Evolutionary conservation across 2,113 vertebrate species (phyloP), one percentile per base, ranked within the genome.

Genomic region (Notarius quadriscutis): DNA sequence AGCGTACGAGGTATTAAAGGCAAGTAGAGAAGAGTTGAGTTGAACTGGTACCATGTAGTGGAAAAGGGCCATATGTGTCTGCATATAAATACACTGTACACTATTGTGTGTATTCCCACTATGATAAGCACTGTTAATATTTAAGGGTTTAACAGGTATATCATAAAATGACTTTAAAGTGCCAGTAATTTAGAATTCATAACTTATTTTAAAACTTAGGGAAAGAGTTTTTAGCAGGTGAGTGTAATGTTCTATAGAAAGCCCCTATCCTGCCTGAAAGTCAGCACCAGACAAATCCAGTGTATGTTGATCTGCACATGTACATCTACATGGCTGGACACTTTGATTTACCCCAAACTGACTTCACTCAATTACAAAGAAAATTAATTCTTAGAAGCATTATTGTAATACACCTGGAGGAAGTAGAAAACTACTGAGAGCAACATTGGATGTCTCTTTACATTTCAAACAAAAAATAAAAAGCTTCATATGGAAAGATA

Each of bases 211-310:
- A 22, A 86, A 84, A 71, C n/a, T 8, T 51, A 69, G 50, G 50
- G 9, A 83, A 60, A 69, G 58, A 9, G 15, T 89, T 55, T 71
- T 55, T 41, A 48, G 62, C 72, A 80, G 74, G 72, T 75, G 51
- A 77, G 74, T 58, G 83, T 10, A 22, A 71, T 81, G 5, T 41
- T 72, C 30, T 84, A 25, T n/a, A 20, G 18, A 74, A 57, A 58
- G 53, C 83, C 7, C 41, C 27, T 17, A 75, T 51, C 48, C 9
- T 9, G 51, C 9, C 41, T 27, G 11, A 67, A 84, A 22, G 65
- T 74, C 30, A 25, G 18, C n/a, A 41, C 30, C 17, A 84, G 51
- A 57, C 14, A 60, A 58, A 84, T 20, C 7, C 41, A 27, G 6
- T 83, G 50, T 67, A 20, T 30, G 12, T 30, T 84, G 63, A 55